phyloP scores from a whole-genome alignment of 2,113 vertebrate genomes.

The Brachirus orientalis region DNA sequence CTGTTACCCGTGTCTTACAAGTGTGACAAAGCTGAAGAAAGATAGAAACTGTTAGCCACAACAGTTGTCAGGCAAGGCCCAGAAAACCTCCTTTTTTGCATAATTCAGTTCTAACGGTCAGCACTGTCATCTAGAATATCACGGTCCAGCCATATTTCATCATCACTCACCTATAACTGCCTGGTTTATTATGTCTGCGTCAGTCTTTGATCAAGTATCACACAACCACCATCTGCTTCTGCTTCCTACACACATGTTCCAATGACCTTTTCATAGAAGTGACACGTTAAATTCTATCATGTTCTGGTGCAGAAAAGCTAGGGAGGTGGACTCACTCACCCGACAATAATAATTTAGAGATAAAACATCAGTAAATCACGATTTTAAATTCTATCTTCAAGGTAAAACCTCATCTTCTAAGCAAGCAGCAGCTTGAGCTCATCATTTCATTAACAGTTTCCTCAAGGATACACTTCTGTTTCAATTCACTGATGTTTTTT shows the following conservation, averaged over 20 bases:
- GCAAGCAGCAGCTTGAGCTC: background rate
- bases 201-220: constrained; percentile 18
- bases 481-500: too few species aligned
- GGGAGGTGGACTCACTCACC: background rate
- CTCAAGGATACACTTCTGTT: background rate
- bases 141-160: constrained; percentile 25
- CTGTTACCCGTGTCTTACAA: too few species aligned
- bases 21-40: background rate
- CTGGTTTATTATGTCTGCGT: constrained; percentile 4
- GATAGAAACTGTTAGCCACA: constrained; percentile 26
- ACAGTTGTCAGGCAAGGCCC: constrained; percentile 66
- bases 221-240: constrained; percentile 8
- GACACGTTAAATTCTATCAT: too few species aligned
- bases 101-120: constrained; percentile 61
- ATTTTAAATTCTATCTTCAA: background rate
- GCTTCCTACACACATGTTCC: constrained; percentile 8
- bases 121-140: constrained; percentile 26
- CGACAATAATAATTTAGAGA: background rate
- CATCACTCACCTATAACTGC: constrained; percentile 15
- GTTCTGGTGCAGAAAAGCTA: background rate
- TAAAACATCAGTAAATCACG: background rate
- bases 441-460: background rate
- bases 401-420: background rate
- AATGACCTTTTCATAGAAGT: too few species aligned
- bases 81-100: constrained; percentile 56